Evolutionary conservation across 2,797 vertebrate species (phyloP).

Genomic region (Poecilia velifera): DNA sequence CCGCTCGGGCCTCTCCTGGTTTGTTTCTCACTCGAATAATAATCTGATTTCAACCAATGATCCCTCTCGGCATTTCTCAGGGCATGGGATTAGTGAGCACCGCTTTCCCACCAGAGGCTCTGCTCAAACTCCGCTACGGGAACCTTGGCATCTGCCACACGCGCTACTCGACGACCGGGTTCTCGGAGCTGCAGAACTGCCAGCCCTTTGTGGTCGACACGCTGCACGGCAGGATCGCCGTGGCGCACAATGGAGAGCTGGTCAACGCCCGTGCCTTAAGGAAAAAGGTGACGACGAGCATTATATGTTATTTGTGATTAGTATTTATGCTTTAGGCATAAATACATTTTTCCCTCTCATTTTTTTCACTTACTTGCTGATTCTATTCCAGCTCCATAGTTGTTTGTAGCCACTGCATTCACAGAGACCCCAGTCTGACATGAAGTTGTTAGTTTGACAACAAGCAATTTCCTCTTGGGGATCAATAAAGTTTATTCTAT

Average conservation of each 20-base stretch:
- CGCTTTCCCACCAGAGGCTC: slow-evolving; percentile 90
- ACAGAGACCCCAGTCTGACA: not conserved
- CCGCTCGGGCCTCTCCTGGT: not conserved
- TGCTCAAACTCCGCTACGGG: slow-evolving; percentile 90
- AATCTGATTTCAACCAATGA: not conserved
- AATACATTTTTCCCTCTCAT: not conserved
- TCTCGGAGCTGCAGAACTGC: slow-evolving; percentile 96
- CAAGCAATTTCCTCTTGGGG: too few relatives aligned
- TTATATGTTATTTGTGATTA: too few relatives aligned
- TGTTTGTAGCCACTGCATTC: not conserved
- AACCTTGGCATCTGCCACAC: slow-evolving; percentile 98
- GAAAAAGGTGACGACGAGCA: slow-evolving; percentile 82
- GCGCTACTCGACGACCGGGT: slow-evolving; percentile 94
- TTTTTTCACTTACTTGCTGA: not conserved
- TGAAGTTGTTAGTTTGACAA: not conserved
- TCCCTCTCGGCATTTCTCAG: slow-evolving; percentile 65
- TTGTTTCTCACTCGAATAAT: not conserved
- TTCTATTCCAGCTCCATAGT: not conserved
- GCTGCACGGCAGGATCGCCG: slow-evolving; percentile 95
- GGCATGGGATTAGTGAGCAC: slow-evolving; percentile 96
- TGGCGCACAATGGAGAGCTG: slow-evolving; percentile 96
- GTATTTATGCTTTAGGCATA: not conserved
- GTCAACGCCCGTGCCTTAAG: slow-evolving; percentile 89
- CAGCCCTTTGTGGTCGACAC: slow-evolving; percentile 99
- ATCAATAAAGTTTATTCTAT: too few relatives aligned